Evolutionary conservation across 2,797 vertebrate species (phyloP), one percentile per base, ranked within the genome.

Genomic region (Diceros bicornis): DNA sequence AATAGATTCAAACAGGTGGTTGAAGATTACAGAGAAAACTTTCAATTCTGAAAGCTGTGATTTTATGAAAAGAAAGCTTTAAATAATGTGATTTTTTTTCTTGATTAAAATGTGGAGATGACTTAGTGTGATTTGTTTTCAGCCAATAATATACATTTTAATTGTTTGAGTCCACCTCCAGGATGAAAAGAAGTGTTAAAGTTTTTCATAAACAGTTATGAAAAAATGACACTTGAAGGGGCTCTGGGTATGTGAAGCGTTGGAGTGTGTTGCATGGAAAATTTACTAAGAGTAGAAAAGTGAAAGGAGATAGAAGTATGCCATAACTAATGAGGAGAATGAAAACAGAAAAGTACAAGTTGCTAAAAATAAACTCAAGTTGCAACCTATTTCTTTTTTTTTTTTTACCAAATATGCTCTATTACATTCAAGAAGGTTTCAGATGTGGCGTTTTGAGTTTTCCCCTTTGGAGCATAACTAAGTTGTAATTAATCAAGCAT

Each of bases 21-120:
- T 61, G 25, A 95, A 89, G 25, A 64, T 62, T n/a, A 66, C 17
- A 47, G 27, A 75, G 8, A 68, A 91, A 72, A 3, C 0, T 55
- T 91, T 71, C 12, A 88, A 41, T 12, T 2, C 50, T 85, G 18
- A 89, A 89, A 87, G 7, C 13, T 47, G 2, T 77, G 27, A 55
- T 72, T 74, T 98, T 71, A 34, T 84, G 3, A 66, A 87, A 96
- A 78, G 18, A 69, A 37, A 71, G 2, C 20, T 86, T 37, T 81
- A 86, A 89, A 27, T 57, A 68, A 23, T 29, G 27, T 66, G 10
- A 9, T 74, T 68, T 34, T 82, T 69, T 74, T 18, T 20, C 32
- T 55, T 55, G 57, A 90, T 82, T 64, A 37, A 91, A 82, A 50
- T 72, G 41, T 25, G 21, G 29, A 72, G 6, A 84, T 44, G 14